Percentiles rank a stretch among this genome's conserved stretches.
Conservation (phyloP, 2,113 vertebrate species). For the Phasianus colchicus region DNA sequence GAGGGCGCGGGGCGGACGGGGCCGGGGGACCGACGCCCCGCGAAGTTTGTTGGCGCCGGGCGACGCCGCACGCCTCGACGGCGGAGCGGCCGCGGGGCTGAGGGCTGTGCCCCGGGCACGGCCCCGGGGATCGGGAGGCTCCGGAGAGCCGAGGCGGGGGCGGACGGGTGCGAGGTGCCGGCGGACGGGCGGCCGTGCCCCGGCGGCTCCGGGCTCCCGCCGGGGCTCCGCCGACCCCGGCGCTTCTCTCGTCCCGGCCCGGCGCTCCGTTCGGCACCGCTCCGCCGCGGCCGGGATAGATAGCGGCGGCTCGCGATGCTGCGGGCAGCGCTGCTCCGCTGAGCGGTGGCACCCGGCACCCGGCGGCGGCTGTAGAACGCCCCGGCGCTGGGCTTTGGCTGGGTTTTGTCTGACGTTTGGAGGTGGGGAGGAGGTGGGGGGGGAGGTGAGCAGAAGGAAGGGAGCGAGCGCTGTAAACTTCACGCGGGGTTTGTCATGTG, state of each 20-base stretch:
- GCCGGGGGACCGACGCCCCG: neutral
- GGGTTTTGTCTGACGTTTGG: constrained; percentile 24
- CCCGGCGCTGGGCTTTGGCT: neutral
- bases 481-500: constrained; percentile 1
- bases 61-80: constrained; percentile 21
- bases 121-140: no score
- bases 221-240: constrained; percentile 71
- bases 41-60: constrained; percentile 35
- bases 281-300: constrained; percentile 33
- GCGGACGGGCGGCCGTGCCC: no score
- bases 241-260: constrained; percentile 59
- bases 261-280: constrained; percentile 9
- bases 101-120: no score
- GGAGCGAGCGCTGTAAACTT: constrained; percentile 50
- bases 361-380: neutral
- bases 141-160: no score
- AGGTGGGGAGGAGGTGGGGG: neutral
- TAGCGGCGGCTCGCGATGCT: constrained; percentile 20
- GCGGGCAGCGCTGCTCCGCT: neutral
- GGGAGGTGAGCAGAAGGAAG: neutral
- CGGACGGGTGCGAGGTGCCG: no score
- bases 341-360: constrained; percentile 1
- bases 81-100: neutral
- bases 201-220: constrained; percentile 35
- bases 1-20: neutral